These are phyloP conservation scores for Scolanthus callimorphus DNA, from an alignment of 92 coral and sea anemone species.

Conservation along the genomic window DNA sequence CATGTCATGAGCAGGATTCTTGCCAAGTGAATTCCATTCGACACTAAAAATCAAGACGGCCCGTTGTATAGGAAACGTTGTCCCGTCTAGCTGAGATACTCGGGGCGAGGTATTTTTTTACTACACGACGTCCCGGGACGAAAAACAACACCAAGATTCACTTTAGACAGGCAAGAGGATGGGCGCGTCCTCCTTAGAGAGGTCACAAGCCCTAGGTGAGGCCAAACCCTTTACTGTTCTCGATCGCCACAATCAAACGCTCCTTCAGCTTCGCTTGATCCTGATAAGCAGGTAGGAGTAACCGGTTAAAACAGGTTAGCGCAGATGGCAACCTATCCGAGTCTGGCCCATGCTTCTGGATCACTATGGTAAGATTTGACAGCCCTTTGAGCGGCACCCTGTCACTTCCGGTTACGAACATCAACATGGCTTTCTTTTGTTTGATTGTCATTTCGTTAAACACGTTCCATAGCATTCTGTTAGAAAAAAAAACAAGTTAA, in stretches of 20 bases:
- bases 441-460: slow-evolving; percentile 73
- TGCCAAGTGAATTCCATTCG: too few species aligned
- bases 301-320: slow-evolving; percentile 89
- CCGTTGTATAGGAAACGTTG: too few species aligned
- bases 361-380: slow-evolving; percentile 65
- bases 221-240: slow-evolving; percentile 95
- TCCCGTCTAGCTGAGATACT: too few species aligned
- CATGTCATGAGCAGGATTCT: too few species aligned
- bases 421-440: slow-evolving; percentile 84
- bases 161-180: too few species aligned
- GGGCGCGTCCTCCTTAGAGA: too few species aligned
- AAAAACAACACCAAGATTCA: too few species aligned
- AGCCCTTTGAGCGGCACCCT: slow-evolving; percentile 86
- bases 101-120: too few species aligned
- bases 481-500: too few species aligned
- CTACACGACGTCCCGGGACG: too few species aligned
- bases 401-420: slow-evolving; percentile 96
- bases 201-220: slow-evolving; percentile 65
- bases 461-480: slow-evolving; percentile 81
- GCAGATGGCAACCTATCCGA: slow-evolving; percentile 89
- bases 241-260: slow-evolving; percentile 83
- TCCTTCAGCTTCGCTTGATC: slow-evolving; percentile 61
- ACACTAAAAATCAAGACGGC: too few species aligned
- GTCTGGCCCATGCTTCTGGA: slow-evolving; percentile 84
- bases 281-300: slow-evolving; percentile 76